Conservation (phyloP, 2,113 vertebrate genomes). For the Phodopus roborovskii region DNA sequence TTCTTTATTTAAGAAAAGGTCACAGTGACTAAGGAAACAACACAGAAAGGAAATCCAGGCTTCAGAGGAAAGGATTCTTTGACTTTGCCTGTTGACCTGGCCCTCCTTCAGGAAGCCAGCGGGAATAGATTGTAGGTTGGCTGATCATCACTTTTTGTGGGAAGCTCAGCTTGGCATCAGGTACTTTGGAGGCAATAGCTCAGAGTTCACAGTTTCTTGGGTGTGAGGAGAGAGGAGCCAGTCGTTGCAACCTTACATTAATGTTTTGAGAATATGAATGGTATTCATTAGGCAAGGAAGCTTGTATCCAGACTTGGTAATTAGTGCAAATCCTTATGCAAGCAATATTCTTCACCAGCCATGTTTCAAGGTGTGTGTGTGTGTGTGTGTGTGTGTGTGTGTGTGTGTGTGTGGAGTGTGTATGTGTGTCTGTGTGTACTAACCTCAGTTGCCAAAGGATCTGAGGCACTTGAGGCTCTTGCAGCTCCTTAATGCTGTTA, state of each 20-base stretch:
- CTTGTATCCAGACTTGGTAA: neutral
- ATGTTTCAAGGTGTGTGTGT: neutral
- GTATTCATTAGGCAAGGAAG: neutral
- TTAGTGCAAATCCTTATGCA: neutral
- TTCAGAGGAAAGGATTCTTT: constrained; percentile 1
- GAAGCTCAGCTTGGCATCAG: neutral
- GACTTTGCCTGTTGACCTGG: neutral
- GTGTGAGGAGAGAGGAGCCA: neutral
- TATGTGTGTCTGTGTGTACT: neutral
- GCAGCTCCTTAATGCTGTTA: neutral
- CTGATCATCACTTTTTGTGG: neutral
- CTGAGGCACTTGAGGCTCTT: neutral
- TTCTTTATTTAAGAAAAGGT: neutral
- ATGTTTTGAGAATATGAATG: constrained; percentile 30
- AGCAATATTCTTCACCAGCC: neutral
- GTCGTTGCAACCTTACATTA: neutral
- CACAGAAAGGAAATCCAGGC: neutral
- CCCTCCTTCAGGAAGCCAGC: neutral
- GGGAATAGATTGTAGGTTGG: neutral
- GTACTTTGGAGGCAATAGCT: neutral
- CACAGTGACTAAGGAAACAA: constrained; percentile 11
- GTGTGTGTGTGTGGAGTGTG: neutral
- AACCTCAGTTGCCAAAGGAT: neutral
- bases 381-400: neutral
- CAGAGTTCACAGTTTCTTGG: constrained; percentile 7